Evolutionary conservation across 2,888 invertebrate genomes (phyloP).

Genomic region (Sphinx pinastri): DNA sequence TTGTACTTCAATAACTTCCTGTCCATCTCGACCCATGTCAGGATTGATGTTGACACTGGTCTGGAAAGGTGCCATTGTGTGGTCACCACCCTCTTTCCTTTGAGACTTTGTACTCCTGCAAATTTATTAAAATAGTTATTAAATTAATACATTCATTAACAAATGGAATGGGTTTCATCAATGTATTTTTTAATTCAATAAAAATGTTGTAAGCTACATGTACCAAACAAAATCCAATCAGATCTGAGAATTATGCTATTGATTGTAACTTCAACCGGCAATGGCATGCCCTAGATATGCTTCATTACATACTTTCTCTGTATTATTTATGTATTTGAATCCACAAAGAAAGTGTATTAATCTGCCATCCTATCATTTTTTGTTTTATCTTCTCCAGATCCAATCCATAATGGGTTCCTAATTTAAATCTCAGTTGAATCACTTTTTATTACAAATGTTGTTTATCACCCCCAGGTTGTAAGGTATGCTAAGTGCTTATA

Average conservation of each 20-base stretch:
- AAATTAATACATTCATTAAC: neutral
- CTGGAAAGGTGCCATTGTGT: constrained; percentile 93
- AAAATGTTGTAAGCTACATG: neutral
- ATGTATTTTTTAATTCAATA: neutral
- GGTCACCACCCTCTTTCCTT: constrained; percentile 85
- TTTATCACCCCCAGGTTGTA: too few species aligned
- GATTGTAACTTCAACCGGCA: neutral
- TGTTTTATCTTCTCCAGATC: too few species aligned
- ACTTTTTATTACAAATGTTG: too few species aligned
- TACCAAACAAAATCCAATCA: neutral
- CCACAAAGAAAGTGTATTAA: too few species aligned
- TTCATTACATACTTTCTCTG: neutral
- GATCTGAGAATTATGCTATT: neutral
- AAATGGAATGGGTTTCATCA: neutral
- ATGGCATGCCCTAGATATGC: neutral
- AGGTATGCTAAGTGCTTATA: too few species aligned
- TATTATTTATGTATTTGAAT: neutral
- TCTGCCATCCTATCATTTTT: too few species aligned
- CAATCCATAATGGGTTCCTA: too few species aligned
- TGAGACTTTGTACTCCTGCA: constrained; percentile 86
- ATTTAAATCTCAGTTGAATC: too few species aligned
- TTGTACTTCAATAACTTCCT: constrained; percentile 97
- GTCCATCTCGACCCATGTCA: constrained; percentile 90
- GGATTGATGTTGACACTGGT: constrained; percentile 92
- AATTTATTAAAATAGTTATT: constrained; percentile 33